Evolutionary conservation across 1,140 invertebrate genomes (phyloP), one percentile per base, ranked within the genome.

Genomic region (Cydia fagiglandana): DNA sequence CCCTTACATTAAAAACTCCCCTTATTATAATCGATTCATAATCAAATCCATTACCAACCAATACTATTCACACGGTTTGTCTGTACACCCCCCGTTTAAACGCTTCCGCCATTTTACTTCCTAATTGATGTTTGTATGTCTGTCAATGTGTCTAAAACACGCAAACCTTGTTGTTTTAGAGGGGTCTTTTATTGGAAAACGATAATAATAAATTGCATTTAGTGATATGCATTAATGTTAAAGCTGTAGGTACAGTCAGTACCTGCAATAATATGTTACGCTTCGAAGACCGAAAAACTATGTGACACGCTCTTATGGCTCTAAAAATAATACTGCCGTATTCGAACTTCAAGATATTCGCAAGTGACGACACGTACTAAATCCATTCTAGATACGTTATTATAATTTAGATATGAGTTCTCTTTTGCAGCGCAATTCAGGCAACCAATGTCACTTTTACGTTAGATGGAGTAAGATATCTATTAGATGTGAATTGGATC

Each of bases 151-250:
- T 50, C 74, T 76, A 13, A 41, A 75, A 64, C 79, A 77, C 79
- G 79, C 79, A 24, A 77, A 64, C 75, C 80, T 83, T 85, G 81
- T 80, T 78, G 34, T 70, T 70, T 70, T 70, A 70, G 30, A 68
- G 64, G 66, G 66, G 30, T 9, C 2, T 15, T 17, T 38, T 38
- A 24, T 61, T 24, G 56, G 53, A 56, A 17, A 56, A 1, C n/a
- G n/a, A 24, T 61, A 24, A 24, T 61, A 61, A 24, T 61, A 61
- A 61, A 61, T 61, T 61, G 56, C 56, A 61, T 24, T 61, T 61
- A 24, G 17, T 61, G 9, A 10, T 17, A 24, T 61, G 17, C 56
- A 61, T 61, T 61, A 12, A 24, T 24, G 17, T 56, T 4, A 9
- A 0, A 0, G 15, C 2, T 56, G 53, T 13, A 17, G 4, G n/a